Percentiles rank a stretch among this genome's conserved stretches.
Conservation (phyloP, 1,140 invertebrate species). For the Caenorhabditis briggsae region DNA sequence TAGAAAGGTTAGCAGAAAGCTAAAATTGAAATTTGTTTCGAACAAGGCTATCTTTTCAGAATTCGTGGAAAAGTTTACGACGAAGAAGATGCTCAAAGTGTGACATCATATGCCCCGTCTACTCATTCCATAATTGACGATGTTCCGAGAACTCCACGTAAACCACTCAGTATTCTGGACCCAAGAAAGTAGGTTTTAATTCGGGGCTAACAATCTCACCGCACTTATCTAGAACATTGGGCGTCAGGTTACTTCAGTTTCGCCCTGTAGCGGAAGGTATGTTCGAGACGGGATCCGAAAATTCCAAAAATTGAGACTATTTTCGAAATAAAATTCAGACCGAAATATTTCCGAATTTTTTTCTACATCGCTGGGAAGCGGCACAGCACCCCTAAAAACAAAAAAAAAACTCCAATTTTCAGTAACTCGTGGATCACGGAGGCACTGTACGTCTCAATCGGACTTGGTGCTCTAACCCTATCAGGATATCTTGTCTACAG, state of each 20-base stretch:
- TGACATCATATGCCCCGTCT: constrained; percentile 40
- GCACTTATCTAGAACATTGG: too few species aligned
- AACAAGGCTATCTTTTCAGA: background rate
- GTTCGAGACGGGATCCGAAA: too few species aligned
- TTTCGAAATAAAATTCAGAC: too few species aligned
- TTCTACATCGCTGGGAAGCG: too few species aligned
- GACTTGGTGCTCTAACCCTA: constrained; percentile 57
- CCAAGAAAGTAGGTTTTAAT: constrained; percentile 65
- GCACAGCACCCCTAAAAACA: background rate
- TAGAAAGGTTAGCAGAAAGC: constrained; percentile 1
- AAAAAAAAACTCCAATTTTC: constrained; percentile 51
- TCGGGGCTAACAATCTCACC: background rate
- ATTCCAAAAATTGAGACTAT: too few species aligned
- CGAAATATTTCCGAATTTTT: too few species aligned
- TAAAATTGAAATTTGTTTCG: background rate
- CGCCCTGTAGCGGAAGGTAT: too few species aligned
- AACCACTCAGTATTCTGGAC: constrained; percentile 64
- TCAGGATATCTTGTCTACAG: constrained; percentile 30
- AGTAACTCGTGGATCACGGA: constrained; percentile 65
- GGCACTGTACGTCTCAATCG: constrained; percentile 65
- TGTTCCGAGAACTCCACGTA: constrained; percentile 67
- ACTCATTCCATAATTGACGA: constrained; percentile 63
- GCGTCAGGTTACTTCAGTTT: too few species aligned
- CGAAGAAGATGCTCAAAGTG: constrained; percentile 52
- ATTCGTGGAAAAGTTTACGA: constrained; percentile 54